Percentiles rank a stretch among this genome's conserved stretches.
These are phyloP conservation scores for Congeria kusceri DNA, from an alignment of 2,888 invertebrate genomes.

Conservation along the genomic window DNA sequence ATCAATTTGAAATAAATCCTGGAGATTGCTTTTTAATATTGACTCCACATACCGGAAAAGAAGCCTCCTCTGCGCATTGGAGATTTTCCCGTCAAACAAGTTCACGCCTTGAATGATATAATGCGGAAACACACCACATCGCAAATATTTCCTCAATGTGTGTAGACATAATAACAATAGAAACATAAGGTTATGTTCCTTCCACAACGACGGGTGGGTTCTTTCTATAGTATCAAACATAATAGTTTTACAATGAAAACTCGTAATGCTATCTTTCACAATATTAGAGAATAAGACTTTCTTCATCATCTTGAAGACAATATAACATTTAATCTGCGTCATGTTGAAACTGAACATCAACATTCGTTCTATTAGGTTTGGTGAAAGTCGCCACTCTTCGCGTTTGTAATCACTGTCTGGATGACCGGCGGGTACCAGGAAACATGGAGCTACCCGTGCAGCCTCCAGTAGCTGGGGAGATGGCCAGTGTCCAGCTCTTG, in stretches of 20 bases:
- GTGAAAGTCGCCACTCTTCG: slow-evolving; percentile 26
- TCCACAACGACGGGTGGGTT: slow-evolving; percentile 17
- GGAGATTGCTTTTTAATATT: too few species aligned
- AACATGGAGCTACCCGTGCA: neutral
- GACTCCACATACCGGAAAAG: too few species aligned
- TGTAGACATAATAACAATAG: too few species aligned
- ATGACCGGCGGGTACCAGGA: slow-evolving; percentile 27
- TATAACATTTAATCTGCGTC: slow-evolving; percentile 17
- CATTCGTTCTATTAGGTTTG: slow-evolving; percentile 26
- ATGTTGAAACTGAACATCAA: slow-evolving; percentile 19
- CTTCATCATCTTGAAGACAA: slow-evolving; percentile 20
- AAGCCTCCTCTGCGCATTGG: too few species aligned
- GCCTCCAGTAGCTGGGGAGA: too few species aligned
- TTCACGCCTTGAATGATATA: too few species aligned
- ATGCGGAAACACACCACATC: too few species aligned
- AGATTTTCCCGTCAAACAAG: too few species aligned
- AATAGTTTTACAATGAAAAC: slow-evolving; percentile 28
- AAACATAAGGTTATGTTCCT: neutral
- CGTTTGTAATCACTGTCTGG: slow-evolving; percentile 4
- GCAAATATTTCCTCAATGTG: too few species aligned
- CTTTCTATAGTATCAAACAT: slow-evolving; percentile 9
- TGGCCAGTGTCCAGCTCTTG: too few species aligned
- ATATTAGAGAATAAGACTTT: slow-evolving; percentile 5
- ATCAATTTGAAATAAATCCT: too few species aligned
- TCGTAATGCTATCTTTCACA: slow-evolving; percentile 10